Evolutionary conservation across 2,888 invertebrate genomes (phyloP), one percentile per base, ranked within the genome.

Genomic region (Sphaerophoria taeniata): DNA sequence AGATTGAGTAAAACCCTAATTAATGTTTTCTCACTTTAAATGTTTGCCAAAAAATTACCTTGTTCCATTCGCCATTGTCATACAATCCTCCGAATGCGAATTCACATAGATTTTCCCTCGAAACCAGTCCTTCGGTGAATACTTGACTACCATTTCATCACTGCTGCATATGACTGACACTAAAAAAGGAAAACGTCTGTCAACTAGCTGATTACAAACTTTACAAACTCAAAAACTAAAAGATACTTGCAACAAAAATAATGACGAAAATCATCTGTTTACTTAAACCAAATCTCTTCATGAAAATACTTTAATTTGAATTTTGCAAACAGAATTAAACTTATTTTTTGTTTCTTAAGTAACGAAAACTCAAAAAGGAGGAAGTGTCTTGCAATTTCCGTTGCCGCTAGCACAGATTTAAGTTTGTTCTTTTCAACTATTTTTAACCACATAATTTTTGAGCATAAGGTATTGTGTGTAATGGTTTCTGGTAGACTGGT

Each of bases 91-190:
- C 0, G 96, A 95, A 89, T 95, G 95, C 12, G 96, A 97, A 87
- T 95, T 95, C 77, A 96, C 96, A 90, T 97, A 98, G 87, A 98
- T 93, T 71, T 96, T 94, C 0, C 98, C 98, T 12, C 93, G 92
- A 90, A 95, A 95, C 89, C 91, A 90, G 11, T 93, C 93, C 78
- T 94, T 94, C 4, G 95, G 95, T 7, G 92, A 92, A 87, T 95
- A 95, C 43, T 93, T 94, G 73, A 97, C 94, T 36, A 94, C 92
- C 93, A 97, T 94, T 83, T 94, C 94, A 4, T 94, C 92, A 43
- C 94, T 94, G n/a, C 94, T 94, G 90, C 98, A 98, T 60, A 95
- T 94, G 1, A 98, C 97, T 81, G 94, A 94, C 87, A 98, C 97
- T 97, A 92, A 79, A 69, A 60, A 83, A 2, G 16, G 55, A 11